Evolutionary conservation across 2,888 invertebrate species (phyloP), one percentile per base, ranked within the genome.

Genomic region (Tridacna crocea): DNA sequence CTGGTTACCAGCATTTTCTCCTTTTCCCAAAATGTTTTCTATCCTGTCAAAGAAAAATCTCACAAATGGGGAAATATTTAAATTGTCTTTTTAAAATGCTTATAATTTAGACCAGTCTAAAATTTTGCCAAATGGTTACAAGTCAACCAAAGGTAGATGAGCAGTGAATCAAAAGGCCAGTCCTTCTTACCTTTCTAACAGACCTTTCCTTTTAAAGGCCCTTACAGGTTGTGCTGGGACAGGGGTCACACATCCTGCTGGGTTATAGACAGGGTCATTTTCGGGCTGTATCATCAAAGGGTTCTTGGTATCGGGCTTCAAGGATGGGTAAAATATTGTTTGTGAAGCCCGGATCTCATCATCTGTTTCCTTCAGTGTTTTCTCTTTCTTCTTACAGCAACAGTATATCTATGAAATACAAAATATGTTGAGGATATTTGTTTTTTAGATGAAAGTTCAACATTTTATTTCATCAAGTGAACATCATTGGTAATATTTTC

Each of bases 221-320:
- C 91, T 82, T 46, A 91, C 75, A n/a, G 93, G 91, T 65, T 90
- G 92, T 13, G 92, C 91, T 47, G 89, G 91, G 48, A 92, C 77
- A 15, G 92, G 91, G 58, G 91, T 89, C 12, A 90, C 87, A 79
- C 88, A 89, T 17, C 91, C 90, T 24, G 90, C 87, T 8, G 90
- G 87, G 48, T 89, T 82, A 75, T 87, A 91, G 0, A 88, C 85
- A 11, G 90, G 89, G 13, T 87, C 86, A 3, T 84, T 83, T 15
- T 90, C 91, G 0, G 93, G 93, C 86, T 93, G 93, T n/a, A 93
- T 88, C 74, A 88, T 88, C 15, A 89, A 87, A 1, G 91, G 90
- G 63, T 89, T 88, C 75, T 90, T 89, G 12, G 91, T 84, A 70
- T 90, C 89, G 0, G 93, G 93, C 79, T 90, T 91, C 51, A 90